Evolutionary conservation across 2,797 vertebrate species (phyloP).

Genomic region (Pangasius macronema): DNA sequence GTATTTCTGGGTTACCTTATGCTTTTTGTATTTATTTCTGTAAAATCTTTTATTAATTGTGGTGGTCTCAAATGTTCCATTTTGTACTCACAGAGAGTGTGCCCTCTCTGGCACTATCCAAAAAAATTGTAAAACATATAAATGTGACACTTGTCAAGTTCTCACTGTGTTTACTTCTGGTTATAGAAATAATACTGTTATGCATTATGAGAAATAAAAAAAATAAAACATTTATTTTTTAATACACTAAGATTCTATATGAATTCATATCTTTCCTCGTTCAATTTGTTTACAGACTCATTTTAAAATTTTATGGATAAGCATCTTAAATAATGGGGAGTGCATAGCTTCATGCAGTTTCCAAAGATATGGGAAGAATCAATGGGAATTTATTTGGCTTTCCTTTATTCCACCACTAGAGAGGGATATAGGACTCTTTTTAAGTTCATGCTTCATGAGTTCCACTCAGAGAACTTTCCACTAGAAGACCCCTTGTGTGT

Average conservation of each 20-base stretch:
- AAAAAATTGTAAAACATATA: background rate
- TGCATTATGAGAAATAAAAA: background rate
- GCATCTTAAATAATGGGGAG: background rate
- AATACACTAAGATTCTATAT: background rate
- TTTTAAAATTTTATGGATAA: background rate
- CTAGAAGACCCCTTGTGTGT: background rate
- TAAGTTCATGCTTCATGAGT: background rate
- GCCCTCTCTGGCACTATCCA: background rate
- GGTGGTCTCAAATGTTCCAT: background rate
- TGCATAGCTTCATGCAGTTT: background rate
- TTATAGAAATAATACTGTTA: background rate
- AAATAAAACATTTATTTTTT: background rate
- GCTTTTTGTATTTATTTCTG: no score
- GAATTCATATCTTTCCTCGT: background rate
- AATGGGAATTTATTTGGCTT: background rate
- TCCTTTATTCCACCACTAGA: conserved; percentile 38
- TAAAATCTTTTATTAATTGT: background rate
- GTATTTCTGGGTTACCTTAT: no score
- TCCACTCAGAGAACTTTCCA: background rate
- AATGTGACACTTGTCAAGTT: background rate
- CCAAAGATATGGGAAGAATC: background rate
- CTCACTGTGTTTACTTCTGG: background rate
- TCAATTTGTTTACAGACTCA: background rate
- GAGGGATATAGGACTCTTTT: conserved; percentile 1
- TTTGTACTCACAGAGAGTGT: background rate